These are phyloP conservation scores for Ophion ventricosus DNA, from an alignment of 2,888 invertebrate genomes.

Conservation along the genomic window DNA sequence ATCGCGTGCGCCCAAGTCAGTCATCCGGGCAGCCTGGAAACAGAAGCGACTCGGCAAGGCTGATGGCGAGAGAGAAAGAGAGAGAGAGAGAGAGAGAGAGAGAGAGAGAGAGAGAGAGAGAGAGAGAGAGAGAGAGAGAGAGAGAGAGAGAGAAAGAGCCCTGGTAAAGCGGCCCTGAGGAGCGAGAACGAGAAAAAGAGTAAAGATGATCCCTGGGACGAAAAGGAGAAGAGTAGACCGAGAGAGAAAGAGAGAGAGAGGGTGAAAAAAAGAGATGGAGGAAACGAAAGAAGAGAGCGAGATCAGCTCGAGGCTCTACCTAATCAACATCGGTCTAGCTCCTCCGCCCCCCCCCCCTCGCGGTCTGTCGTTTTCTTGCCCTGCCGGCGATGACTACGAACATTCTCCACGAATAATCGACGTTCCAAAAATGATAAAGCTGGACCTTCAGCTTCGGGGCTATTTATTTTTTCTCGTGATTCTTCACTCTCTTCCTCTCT, in stretches of 20 bases:
- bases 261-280: slow-evolving; percentile 63
- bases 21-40: slow-evolving; percentile 72
- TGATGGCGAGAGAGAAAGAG: slow-evolving; percentile 68
- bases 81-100: slow-evolving; percentile 39
- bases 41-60: slow-evolving; percentile 79
- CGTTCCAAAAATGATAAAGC: slow-evolving; percentile 63
- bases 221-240: slow-evolving; percentile 42
- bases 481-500: slow-evolving; percentile 20
- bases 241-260: slow-evolving; percentile 40
- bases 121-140: not conserved
- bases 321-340: slow-evolving; percentile 80
- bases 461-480: slow-evolving; percentile 51
- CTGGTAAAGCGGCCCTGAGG: slow-evolving; percentile 65
- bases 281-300: slow-evolving; percentile 64
- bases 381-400: slow-evolving; percentile 65
- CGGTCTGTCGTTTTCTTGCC: slow-evolving; percentile 52
- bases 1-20: slow-evolving; percentile 77
- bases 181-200: slow-evolving; percentile 55
- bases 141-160: not conserved
- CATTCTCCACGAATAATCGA: slow-evolving; percentile 66
- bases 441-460: slow-evolving; percentile 41
- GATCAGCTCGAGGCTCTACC: slow-evolving; percentile 74
- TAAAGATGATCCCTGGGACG: slow-evolving; percentile 29
- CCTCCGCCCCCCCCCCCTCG: slow-evolving; percentile 48
- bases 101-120: slow-evolving; percentile 32